Conservation (phyloP, 1,140 invertebrate species). For the Calosoma granatense region DNA sequence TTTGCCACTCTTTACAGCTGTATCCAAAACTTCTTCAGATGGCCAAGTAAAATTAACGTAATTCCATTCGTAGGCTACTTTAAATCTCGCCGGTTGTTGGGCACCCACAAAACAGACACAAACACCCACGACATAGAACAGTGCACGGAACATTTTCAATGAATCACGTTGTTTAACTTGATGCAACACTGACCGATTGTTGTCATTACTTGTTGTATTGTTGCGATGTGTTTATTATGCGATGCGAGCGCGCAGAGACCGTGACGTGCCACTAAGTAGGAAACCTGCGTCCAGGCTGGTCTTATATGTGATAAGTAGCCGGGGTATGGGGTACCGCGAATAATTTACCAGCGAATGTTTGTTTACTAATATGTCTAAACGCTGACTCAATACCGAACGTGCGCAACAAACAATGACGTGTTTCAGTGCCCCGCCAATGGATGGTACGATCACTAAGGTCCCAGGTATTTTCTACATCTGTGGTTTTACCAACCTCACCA, state of each 20-base stretch:
- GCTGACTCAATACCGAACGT: background rate
- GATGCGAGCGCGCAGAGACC: background rate
- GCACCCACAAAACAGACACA: background rate
- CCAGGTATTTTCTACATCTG: too few species aligned
- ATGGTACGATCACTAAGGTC: too few species aligned
- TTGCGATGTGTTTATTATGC: too few species aligned
- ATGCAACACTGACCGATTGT: too few species aligned
- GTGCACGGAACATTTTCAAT: too few species aligned
- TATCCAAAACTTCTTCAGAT: constrained; percentile 15
- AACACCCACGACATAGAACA: too few species aligned
- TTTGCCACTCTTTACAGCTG: constrained; percentile 34
- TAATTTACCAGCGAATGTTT: background rate
- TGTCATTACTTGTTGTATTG: too few species aligned
- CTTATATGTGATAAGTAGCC: background rate
- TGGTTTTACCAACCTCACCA: too few species aligned
- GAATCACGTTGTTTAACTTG: too few species aligned
- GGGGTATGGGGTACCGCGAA: background rate
- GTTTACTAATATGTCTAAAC: constrained; percentile 1
- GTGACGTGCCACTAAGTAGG: background rate
- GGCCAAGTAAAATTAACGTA: constrained; percentile 32
- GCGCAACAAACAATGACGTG: too few species aligned
- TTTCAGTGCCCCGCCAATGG: background rate
- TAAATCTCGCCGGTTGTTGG: background rate
- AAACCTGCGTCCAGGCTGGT: too few species aligned
- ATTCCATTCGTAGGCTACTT: constrained; percentile 29